Evolutionary conservation across 2,888 invertebrate species (phyloP), one percentile per base, ranked within the genome.

Genomic region (Eurois occulta): DNA sequence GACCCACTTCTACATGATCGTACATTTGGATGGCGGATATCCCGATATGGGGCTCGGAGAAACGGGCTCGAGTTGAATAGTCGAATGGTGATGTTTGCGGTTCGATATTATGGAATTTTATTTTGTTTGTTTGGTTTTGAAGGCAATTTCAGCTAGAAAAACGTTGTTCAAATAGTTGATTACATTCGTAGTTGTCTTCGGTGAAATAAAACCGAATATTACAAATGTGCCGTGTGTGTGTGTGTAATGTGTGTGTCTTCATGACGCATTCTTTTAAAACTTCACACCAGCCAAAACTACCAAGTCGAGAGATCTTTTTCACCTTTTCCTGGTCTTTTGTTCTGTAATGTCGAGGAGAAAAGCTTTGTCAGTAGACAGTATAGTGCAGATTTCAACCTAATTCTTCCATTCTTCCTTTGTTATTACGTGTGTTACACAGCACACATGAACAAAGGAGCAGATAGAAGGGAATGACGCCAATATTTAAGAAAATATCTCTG

Each of bases 1-100:
- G 94, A 95, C 94, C 94, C 91, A 94, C 91, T 94, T 95, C 88
- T 89, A 87, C 87, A 86, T 87, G 90, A 89, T 86, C 87, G 89
- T 88, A 90, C 86, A 88, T 89, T 88, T 89, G 87, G 85, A 86
- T 75, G 64, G 80, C 75, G 65, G 81, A 80, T 71, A 80, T 69
- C 71, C 72, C 80, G 78, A 86, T 79, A 78, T 74, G 75, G 81
- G 77, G 75, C 69, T 74, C 76, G 75, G 43, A 72, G 70, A 62
- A 87, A 82, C 78, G 75, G 65, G 60, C 72, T 58, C 46, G 75
- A 81, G 21, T 66, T 81, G 85, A 73, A 75, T 64, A 87, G 71
- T 77, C 77, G 69, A 74, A 78, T 83, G 76, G 81, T 83, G 71
- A 41, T 60, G 35, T 71, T 52, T 72, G 46, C 52, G 43, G 38